These are phyloP conservation scores for Datnioides undecimradiatus DNA, from an alignment of 2,113 vertebrate species.

Conservation along the genomic window DNA sequence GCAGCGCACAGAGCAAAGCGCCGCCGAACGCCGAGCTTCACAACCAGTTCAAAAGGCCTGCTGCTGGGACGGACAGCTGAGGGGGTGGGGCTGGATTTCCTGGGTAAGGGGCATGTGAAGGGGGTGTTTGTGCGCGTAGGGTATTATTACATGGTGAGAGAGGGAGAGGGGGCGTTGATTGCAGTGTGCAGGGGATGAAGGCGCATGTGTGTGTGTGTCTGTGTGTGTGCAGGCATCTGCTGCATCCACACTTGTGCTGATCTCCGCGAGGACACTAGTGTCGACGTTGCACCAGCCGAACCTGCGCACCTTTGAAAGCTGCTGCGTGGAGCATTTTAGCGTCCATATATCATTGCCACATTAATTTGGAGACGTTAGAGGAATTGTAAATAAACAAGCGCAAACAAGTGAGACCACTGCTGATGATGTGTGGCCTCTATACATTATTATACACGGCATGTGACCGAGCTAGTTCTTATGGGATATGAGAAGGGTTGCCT, in stretches of 20 bases:
- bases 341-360: conserved; percentile 41
- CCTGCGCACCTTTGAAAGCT: conserved; percentile 18
- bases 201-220: conserved; percentile 3
- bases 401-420: conserved; percentile 16
- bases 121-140: conserved; percentile 38
- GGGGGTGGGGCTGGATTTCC: conserved; percentile 57
- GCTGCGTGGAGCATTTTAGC: conserved; percentile 26
- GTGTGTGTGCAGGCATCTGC: conserved; percentile 38
- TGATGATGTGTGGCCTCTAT: background rate
- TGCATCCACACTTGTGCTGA: conserved; percentile 28
- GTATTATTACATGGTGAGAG: conserved; percentile 51
- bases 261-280: background rate
- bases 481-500: background rate
- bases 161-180: conserved; percentile 50
- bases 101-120: conserved; percentile 37
- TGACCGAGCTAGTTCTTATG: background rate
- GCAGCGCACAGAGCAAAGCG: conserved; percentile 60
- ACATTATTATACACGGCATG: background rate
- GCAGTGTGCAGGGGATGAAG: conserved; percentile 50
- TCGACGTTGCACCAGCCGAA: conserved; percentile 25
- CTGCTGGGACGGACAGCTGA: conserved; percentile 65
- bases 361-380: conserved; percentile 37
- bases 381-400: conserved; percentile 24
- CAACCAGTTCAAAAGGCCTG: conserved; percentile 72
- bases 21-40: conserved; percentile 49